phyloP scores from a whole-genome alignment of 2,113 vertebrate genomes.

The Lipophrys pholis region DNA sequence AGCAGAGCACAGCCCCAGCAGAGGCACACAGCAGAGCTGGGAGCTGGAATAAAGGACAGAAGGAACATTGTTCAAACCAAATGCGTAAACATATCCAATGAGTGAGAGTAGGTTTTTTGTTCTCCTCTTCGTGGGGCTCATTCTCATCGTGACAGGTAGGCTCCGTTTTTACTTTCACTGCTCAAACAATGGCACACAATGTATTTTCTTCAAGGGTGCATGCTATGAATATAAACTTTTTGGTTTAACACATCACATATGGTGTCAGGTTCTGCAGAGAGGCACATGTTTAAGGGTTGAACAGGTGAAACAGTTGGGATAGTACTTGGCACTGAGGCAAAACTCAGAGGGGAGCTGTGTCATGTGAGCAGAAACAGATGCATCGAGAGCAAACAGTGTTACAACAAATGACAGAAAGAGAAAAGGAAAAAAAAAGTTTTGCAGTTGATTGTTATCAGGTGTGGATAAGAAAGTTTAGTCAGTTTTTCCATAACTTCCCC shows the following conservation, averaged over 20 bases:
- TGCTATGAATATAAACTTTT: no score
- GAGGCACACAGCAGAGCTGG: constrained; percentile 39
- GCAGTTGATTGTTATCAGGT: no score
- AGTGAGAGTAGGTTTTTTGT: constrained; percentile 34
- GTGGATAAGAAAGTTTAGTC: no score
- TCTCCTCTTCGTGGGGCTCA: constrained; percentile 58
- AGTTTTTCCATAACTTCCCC: no score
- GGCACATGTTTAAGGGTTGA: neutral
- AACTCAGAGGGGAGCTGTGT: constrained; percentile 44
- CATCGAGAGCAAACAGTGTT: neutral
- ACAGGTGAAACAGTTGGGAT: neutral
- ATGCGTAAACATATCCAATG: constrained; percentile 52
- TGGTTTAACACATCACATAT: no score
- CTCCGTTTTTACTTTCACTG: neutral
- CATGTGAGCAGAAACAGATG: neutral
- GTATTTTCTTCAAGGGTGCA: neutral
- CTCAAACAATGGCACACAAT: neutral
- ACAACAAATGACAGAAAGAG: neutral
- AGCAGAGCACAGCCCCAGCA: constrained; percentile 3
- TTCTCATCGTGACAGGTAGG: constrained; percentile 70
- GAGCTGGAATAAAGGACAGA: constrained; percentile 49
- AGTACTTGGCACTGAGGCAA: neutral
- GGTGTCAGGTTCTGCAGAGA: neutral
- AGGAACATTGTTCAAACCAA: constrained; percentile 29
- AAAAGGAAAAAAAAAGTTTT: neutral